phyloP scores from a whole-genome alignment of 2,797 vertebrate genomes.

The Pseudomugil tenellus region DNA sequence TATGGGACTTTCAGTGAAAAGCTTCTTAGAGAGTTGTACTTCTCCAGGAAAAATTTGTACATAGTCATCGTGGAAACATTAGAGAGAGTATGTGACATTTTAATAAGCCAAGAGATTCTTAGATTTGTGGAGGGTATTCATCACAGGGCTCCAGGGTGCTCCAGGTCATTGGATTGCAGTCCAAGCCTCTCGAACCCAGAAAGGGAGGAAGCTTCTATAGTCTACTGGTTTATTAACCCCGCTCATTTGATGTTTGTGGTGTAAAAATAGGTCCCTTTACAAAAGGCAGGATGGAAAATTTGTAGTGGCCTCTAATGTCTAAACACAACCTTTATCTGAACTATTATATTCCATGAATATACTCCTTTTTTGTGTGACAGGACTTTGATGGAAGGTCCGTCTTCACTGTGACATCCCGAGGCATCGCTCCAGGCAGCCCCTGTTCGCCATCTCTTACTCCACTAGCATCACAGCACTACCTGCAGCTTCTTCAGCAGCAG shows the following conservation, averaged over 20 bases:
- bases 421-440: conserved; percentile 79
- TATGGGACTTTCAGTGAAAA: no score
- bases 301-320: not conserved
- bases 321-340: not conserved
- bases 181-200: not conserved
- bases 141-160: not conserved
- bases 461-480: conserved; percentile 85
- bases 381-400: conserved; percentile 80
- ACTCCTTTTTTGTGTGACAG: conserved; percentile 58
- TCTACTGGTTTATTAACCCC: not conserved
- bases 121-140: not conserved
- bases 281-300: not conserved
- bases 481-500: conserved; percentile 90
- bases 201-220: not conserved
- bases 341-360: not conserved
- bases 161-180: not conserved
- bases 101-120: conserved; percentile 28
- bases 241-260: not conserved
- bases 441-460: conserved; percentile 81
- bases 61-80: not conserved
- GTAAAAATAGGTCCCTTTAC: conserved; percentile 25
- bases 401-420: conserved; percentile 77
- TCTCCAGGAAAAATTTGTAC: no score
- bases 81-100: not conserved
- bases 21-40: no score